Evolutionary conservation across 2,888 invertebrate genomes (phyloP).

Genomic region (Acronicta psi): DNA sequence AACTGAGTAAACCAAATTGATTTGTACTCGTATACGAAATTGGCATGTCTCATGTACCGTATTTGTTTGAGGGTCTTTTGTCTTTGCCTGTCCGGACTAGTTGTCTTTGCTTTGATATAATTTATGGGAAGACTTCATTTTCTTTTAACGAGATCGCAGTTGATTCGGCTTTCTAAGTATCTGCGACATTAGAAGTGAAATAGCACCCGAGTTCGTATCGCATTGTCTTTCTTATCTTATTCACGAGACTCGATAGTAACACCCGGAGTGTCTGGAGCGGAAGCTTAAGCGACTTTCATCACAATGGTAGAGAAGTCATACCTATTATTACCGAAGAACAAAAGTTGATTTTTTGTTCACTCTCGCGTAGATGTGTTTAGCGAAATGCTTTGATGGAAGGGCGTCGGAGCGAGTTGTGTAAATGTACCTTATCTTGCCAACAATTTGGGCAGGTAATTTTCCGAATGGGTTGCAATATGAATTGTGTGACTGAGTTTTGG

Average conservation of each 20-base stretch:
- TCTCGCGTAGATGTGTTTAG: slow-evolving; percentile 43
- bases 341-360: slow-evolving; percentile 45
- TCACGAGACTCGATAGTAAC: slow-evolving; percentile 24
- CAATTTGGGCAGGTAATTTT: slow-evolving; percentile 16
- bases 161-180: background rate
- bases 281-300: slow-evolving; percentile 37
- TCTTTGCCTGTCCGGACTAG: too few species aligned
- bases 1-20: too few species aligned
- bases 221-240: slow-evolving; percentile 26
- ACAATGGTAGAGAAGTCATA: slow-evolving; percentile 35
- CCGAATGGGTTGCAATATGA: background rate
- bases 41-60: background rate
- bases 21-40: too few species aligned
- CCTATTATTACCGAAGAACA: slow-evolving; percentile 32
- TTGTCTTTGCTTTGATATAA: too few species aligned
- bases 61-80: background rate
- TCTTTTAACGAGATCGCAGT: background rate
- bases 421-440: background rate
- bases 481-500: background rate
- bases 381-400: slow-evolving; percentile 36
- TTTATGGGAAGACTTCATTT: background rate
- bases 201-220: slow-evolving; percentile 6
- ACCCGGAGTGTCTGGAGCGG: slow-evolving; percentile 17
- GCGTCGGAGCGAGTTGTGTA: slow-evolving; percentile 19
- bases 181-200: slow-evolving; percentile 13